Evolutionary conservation across 2,888 invertebrate genomes (phyloP).

Genomic region (Philopedon plagiatum): DNA sequence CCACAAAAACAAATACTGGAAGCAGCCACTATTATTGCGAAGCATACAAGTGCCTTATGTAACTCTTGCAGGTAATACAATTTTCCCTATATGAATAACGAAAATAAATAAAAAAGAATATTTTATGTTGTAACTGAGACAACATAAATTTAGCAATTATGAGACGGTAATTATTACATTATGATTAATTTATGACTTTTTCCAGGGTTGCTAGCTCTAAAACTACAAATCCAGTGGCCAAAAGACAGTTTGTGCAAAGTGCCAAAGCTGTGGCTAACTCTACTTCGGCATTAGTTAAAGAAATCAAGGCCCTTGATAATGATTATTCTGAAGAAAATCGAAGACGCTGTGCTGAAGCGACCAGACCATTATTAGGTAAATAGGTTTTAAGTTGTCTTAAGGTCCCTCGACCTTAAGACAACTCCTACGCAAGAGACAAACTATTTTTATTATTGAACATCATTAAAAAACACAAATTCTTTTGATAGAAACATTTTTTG

Average conservation of each 20-base stretch:
- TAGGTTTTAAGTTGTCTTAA: too few relatives aligned
- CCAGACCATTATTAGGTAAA: constrained; percentile 78
- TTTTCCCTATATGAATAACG: too few relatives aligned
- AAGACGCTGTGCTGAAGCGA: constrained; percentile 81
- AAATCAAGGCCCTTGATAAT: constrained; percentile 91
- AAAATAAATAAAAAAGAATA: too few relatives aligned
- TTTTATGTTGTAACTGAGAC: too few relatives aligned
- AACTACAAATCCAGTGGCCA: constrained; percentile 91
- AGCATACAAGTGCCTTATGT: constrained; percentile 95
- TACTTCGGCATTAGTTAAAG: constrained; percentile 93
- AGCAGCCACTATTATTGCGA: constrained; percentile 94
- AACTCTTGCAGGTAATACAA: constrained; percentile 85
- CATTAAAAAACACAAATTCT: too few relatives aligned
- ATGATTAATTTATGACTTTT: constrained; percentile 80
- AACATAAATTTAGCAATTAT: too few relatives aligned
- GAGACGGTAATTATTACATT: constrained; percentile 73
- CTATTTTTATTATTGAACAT: too few relatives aligned
- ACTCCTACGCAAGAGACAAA: too few relatives aligned
- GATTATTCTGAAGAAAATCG: constrained; percentile 86
- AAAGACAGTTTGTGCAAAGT: constrained; percentile 96
- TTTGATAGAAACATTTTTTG: too few relatives aligned
- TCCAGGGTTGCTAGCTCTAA: constrained; percentile 94
- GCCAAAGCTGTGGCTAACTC: constrained; percentile 98
- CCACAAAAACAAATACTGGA: constrained; percentile 89
- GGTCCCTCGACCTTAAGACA: too few relatives aligned